phyloP scores from a whole-genome alignment of 2,888 invertebrate species.

The Keiferia lycopersicella region DNA sequence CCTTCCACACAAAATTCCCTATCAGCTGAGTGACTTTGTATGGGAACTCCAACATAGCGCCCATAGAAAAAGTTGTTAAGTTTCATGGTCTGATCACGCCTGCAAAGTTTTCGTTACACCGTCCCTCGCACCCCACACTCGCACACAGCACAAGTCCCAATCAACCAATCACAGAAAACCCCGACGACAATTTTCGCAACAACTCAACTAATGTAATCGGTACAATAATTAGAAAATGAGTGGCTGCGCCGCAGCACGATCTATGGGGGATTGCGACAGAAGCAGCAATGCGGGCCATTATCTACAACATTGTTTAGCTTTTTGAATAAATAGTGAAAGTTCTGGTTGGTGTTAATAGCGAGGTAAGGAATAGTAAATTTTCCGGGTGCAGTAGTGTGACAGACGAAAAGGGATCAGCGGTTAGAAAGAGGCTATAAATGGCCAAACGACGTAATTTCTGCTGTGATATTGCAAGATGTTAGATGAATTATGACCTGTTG shows the following conservation, averaged over 20 bases:
- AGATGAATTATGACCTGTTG: too few species aligned
- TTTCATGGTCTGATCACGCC: too few species aligned
- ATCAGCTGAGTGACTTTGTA: too few species aligned
- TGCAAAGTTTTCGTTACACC: too few species aligned
- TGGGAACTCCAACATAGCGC: too few species aligned
- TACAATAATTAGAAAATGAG: constrained; percentile 66
- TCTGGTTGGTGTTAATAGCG: background rate
- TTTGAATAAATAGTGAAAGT: constrained; percentile 45
- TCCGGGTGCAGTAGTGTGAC: background rate
- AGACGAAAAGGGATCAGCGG: too few species aligned
- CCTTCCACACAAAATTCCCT: too few species aligned
- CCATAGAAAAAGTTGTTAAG: too few species aligned
- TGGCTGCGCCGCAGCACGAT: constrained; percentile 53
- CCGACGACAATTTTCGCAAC: constrained; percentile 44
- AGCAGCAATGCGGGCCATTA: constrained; percentile 72
- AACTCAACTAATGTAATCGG: constrained; percentile 58
- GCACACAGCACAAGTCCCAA: background rate
- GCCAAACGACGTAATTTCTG: too few species aligned
- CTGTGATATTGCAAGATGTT: too few species aligned
- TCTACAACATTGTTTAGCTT: constrained; percentile 33
- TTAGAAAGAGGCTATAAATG: too few species aligned
- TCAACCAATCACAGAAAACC: constrained; percentile 11
- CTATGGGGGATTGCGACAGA: constrained; percentile 49
- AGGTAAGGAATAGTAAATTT: background rate
- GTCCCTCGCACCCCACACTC: too few species aligned